Evolutionary conservation across 2,888 invertebrate species (phyloP).

Genomic region (Rotaria sp.): DNA sequence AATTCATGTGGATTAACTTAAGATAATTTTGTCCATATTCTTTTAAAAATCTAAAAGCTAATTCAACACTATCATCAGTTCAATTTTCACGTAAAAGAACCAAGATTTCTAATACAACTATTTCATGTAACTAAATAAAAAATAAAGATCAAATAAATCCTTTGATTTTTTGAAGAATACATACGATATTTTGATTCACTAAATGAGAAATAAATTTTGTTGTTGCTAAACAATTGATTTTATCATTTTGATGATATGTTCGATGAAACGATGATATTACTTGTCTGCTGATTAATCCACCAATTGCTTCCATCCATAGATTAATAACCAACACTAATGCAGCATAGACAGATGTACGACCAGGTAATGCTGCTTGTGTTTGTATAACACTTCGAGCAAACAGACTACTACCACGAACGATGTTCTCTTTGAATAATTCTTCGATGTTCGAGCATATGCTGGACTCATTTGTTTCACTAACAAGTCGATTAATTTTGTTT

Average conservation of each 20-base stretch:
- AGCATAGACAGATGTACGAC: constrained; percentile 93
- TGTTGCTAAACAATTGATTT: constrained; percentile 78
- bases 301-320: constrained; percentile 91
- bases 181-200: constrained; percentile 92
- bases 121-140: too few relatives aligned
- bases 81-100: too few relatives aligned
- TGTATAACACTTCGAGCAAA: constrained; percentile 85
- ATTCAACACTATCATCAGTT: constrained; percentile 96
- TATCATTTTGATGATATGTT: too few relatives aligned
- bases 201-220: constrained; percentile 89
- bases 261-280: constrained; percentile 86
- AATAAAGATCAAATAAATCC: too few relatives aligned
- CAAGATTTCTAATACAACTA: too few relatives aligned
- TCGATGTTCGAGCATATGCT: constrained; percentile 81
- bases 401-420: constrained; percentile 82
- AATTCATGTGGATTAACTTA: constrained; percentile 68
- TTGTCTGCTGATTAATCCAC: constrained; percentile 79
- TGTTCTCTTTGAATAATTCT: constrained; percentile 84
- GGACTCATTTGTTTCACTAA: constrained; percentile 89
- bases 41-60: constrained; percentile 87
- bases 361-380: constrained; percentile 91
- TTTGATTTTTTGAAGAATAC: too few relatives aligned
- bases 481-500: constrained; percentile 91
- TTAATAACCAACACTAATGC: constrained; percentile 90
- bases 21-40: constrained; percentile 89